These are phyloP conservation scores for Dasypus novemcinctus DNA, from an alignment of 2,113 vertebrate genomes.

Conservation along the genomic window DNA sequence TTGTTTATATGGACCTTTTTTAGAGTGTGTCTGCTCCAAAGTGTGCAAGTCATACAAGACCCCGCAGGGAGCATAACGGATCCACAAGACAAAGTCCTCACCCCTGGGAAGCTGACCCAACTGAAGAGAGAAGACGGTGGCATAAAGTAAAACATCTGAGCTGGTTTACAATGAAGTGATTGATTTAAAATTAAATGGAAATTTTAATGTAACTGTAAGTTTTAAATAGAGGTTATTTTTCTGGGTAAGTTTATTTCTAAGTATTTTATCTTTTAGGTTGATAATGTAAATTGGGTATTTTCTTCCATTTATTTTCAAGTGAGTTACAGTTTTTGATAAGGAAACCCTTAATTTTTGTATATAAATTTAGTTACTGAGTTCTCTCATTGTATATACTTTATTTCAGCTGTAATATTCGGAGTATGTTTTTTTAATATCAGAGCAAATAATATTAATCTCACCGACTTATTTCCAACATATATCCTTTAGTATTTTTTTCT, in stretches of 20 bases:
- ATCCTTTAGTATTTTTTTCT: neutral
- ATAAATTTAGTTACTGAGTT: neutral
- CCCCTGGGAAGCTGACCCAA: neutral
- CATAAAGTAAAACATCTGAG: neutral
- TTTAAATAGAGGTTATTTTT: neutral
- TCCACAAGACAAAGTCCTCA: neutral
- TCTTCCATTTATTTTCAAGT: neutral
- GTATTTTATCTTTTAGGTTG: neutral
- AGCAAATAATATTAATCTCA: neutral
- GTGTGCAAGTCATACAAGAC: neutral
- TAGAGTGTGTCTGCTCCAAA: neutral
- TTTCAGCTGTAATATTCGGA: neutral
- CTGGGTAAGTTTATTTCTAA: neutral
- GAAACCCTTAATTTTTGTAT: neutral
- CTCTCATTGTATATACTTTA: neutral
- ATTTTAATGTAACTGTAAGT: neutral
- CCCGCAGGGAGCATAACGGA: neutral
- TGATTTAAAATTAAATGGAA: neutral
- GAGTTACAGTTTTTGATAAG: neutral
- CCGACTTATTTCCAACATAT: neutral
- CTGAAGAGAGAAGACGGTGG: neutral
- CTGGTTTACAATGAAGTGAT: neutral
- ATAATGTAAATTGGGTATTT: neutral
- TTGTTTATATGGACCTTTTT: neutral
- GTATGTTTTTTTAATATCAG: neutral